These are phyloP conservation scores for Cynopterus brachyotis DNA, from an alignment of 2,113 vertebrate species.

Conservation along the genomic window DNA sequence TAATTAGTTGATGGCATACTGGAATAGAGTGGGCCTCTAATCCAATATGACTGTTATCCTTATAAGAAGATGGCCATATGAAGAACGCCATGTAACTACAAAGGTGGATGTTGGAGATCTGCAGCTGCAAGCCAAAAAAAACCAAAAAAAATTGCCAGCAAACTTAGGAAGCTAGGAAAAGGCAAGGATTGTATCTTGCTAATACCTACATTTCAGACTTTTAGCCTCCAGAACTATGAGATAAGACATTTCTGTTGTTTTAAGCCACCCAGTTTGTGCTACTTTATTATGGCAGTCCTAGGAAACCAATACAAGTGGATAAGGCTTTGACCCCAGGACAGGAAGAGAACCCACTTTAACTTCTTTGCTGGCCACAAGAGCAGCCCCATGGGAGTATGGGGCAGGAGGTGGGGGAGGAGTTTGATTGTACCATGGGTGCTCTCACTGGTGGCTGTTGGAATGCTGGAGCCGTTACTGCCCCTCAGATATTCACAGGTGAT, in stretches of 20 bases:
- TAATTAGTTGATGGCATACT: background rate
- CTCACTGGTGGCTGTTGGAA: background rate
- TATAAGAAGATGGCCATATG: background rate
- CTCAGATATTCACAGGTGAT: background rate
- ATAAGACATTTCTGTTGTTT: background rate
- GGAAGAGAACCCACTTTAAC: background rate
- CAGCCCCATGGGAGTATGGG: background rate
- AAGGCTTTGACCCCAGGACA: background rate
- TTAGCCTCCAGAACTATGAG: background rate
- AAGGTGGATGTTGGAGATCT: background rate
- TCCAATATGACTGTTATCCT: background rate
- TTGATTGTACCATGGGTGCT: background rate
- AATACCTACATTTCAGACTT: background rate
- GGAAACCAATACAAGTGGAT: background rate
- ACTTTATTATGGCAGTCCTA: background rate
- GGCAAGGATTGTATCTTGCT: background rate
- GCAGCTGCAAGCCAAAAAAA: background rate
- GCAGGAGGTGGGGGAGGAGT: no score
- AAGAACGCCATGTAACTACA: background rate
- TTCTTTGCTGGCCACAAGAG: background rate
- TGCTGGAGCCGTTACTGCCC: background rate
- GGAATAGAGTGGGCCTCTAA: background rate
- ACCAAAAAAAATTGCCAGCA: background rate
- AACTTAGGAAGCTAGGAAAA: background rate
- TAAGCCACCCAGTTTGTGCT: background rate